Base-by-base conservation (phyloP, 1,140 invertebrate species). In the Macrocentrus cingulum region DNA sequence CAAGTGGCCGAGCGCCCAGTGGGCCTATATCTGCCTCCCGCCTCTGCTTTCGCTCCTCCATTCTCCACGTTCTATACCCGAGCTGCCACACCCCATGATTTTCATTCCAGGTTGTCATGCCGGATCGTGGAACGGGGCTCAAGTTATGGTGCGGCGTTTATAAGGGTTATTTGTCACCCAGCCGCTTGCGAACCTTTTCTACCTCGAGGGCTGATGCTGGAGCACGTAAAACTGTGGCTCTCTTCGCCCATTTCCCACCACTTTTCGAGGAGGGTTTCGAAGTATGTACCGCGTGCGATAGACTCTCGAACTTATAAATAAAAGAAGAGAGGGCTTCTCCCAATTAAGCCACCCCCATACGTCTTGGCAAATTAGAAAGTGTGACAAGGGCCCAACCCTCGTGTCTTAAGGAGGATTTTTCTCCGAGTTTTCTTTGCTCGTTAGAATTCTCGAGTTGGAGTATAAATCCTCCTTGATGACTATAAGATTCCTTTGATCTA, bases 141-240 rank as follows among this genome's bases (percentile, higher is more conserved):
- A 62, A 71, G 69, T 77, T 74, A 74, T 66, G 66, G 65, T 53
- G 64, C 61, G 64, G 45, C 71, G 70, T 77, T 80, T 76, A 74
- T 77, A 77, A 79, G 71, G 71, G 72, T 79, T 79, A 80, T 80
- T 80, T 80, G 75, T 80, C 75, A 76, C 68, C 62, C 61, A 53
- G 49, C 56, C 63, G 61, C 15, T 37, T 50, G 36, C 46, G 22
- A 39, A n/a, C 23, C 34, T 34, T 48, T 56, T 48, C 37, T 48
- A 34, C 49, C 45, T 16, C 29, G 11, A 15, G 11, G 36, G 45
- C n/a, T n/a, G n/a, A 23, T 39, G 18, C 22, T 53, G 41, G 36
- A 25, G 37, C 49, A 51, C 49, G 49, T 51, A 51, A 51, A 36
- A 15, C 23, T 34, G 49, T 25, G 8, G 13, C 32, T 51, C 25